These are phyloP conservation scores for Meda fulgida DNA, from an alignment of 2,797 vertebrate genomes.

Conservation along the genomic window DNA sequence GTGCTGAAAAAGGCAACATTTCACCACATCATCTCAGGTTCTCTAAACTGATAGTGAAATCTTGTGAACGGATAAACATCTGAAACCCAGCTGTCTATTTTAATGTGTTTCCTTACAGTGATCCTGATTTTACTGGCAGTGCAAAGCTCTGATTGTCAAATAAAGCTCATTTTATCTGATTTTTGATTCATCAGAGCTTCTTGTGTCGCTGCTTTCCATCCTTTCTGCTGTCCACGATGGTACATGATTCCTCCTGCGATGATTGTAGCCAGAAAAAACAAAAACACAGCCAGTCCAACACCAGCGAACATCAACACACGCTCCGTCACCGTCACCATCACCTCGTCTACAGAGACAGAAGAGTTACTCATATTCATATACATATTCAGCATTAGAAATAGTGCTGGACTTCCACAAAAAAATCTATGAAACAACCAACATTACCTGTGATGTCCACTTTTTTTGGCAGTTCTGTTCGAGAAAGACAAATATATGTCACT, in stretches of 20 bases:
- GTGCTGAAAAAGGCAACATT: too few relatives aligned
- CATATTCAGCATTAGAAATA: not conserved
- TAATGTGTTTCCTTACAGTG: too few relatives aligned
- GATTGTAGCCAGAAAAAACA: not conserved
- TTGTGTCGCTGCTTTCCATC: not conserved
- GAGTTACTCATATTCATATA: not conserved
- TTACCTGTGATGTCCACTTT: not conserved
- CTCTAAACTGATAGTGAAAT: too few relatives aligned
- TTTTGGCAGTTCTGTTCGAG: too few relatives aligned
- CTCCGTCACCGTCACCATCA: not conserved
- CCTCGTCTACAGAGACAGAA: not conserved
- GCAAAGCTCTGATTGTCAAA: not conserved
- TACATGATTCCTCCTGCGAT: not conserved
- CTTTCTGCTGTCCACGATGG: not conserved
- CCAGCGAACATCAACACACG: not conserved
- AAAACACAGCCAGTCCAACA: not conserved
- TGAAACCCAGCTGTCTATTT: too few relatives aligned
- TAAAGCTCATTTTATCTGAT: not conserved
- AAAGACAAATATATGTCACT: too few relatives aligned
- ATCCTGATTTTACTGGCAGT: not conserved
- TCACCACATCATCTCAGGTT: too few relatives aligned
- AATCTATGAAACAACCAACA: not conserved
- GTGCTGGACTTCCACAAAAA: not conserved
- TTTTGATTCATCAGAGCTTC: not conserved
- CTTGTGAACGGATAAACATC: too few relatives aligned